Evolutionary conservation across 2,113 vertebrate genomes (phyloP), one percentile per base, ranked within the genome.

Genomic region (Oxyruncus cristatus): DNA sequence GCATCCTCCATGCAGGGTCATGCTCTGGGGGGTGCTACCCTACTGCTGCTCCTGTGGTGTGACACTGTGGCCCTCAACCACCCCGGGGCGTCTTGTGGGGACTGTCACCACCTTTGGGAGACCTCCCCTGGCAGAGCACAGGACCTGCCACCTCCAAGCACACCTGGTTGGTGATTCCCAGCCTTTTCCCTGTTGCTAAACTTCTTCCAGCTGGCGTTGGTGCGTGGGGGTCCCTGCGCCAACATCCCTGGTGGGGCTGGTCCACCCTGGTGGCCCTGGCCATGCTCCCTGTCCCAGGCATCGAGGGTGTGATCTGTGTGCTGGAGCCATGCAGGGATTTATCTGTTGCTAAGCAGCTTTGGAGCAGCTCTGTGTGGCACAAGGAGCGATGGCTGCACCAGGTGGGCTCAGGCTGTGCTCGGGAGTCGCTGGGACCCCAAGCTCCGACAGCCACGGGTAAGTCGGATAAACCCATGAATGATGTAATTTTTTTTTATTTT

Each of bases 251-350:
- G 35, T 8, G 59, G 44, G 41, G 18, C 52, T 2, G 8, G 24
- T 11, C 19, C 11, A 8, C 18, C 39, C 12, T 1, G 21, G 26
- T 0, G 14, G 30, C 65, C 42, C 61, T 0, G 9, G 53, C 59
- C 42, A 0, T 0, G 0, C 5, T 11, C 39, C 35, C 49, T 0
- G 8, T 17, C 17, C 68, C 16, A 1, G 18, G 20, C 23, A 17
- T 14, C 1, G 14, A 44, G 76, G 76, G 47, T 2, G 14, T 3
- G 2, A 30, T 61, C 26, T 7, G 21, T 3, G 24, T 41, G 62
- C 59, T 1, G 12, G 41, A 65, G 33, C 59, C 1, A 4, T 58
- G 79, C 84, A 3, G 89, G 6, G 62, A 68, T 81, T 72, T 50
- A 35, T 10, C 67, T 26, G 96, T 93, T 93, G 86, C 92, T 92